phyloP scores from a whole-genome alignment of 2,113 vertebrate species.

The Amblyopsis rosae region DNA sequence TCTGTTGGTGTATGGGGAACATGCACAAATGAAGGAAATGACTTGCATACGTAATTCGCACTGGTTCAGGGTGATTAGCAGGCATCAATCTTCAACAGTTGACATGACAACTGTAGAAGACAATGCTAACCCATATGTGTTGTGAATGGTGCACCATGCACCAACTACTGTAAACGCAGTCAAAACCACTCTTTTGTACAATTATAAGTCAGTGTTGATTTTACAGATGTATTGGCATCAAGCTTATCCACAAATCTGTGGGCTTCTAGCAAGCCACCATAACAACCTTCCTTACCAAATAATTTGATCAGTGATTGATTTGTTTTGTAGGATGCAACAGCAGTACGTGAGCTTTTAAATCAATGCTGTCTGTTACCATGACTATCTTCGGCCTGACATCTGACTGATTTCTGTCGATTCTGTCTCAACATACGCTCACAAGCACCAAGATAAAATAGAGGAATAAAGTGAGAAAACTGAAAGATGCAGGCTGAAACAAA shows the following conservation, averaged over 20 bases:
- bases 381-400: constrained; percentile 12
- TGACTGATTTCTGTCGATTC: constrained; percentile 45
- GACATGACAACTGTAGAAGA: too few relatives aligned
- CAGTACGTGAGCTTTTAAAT: constrained; percentile 29
- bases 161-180: too few relatives aligned
- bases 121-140: too few relatives aligned
- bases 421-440: constrained; percentile 2
- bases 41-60: too few relatives aligned
- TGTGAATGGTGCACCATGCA: too few relatives aligned
- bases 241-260: constrained; percentile 1
- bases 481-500: neutral
- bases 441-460: constrained; percentile 14
- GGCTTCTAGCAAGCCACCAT: constrained; percentile 16
- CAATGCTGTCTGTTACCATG: constrained; percentile 35
- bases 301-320: constrained; percentile 48
- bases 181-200: too few relatives aligned
- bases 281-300: constrained; percentile 45
- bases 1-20: constrained; percentile 57
- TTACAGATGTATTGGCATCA: too few relatives aligned
- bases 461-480: constrained; percentile 1
- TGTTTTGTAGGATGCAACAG: constrained; percentile 25
- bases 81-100: too few relatives aligned
- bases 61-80: too few relatives aligned
- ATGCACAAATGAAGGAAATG: constrained; percentile 18
- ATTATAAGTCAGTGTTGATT: too few relatives aligned